Conservation (phyloP, 30 jellyfish, hydroid and myxozoan genomes). For the Aurelia coerulea region DNA sequence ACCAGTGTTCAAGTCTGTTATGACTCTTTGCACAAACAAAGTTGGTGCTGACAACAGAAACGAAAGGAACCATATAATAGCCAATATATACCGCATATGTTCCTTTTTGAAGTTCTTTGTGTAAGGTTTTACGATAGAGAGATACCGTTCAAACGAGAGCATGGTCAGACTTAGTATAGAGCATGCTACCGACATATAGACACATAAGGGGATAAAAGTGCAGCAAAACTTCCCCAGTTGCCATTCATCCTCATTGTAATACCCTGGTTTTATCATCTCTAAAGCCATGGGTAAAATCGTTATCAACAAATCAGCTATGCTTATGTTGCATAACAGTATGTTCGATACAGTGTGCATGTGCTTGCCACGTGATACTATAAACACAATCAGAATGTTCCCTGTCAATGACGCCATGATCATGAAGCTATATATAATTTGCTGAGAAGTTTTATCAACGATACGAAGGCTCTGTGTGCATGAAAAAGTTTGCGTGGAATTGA, state of each 20-base stretch:
- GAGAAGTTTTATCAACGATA: background rate
- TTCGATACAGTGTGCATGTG: constrained; percentile 80
- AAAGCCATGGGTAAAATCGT: constrained; percentile 76
- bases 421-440: constrained; percentile 22
- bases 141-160: constrained; percentile 73
- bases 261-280: constrained; percentile 53
- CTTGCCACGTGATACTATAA: constrained; percentile 36
- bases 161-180: constrained; percentile 66
- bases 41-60: constrained; percentile 76
- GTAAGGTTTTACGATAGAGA: constrained; percentile 65
- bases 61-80: constrained; percentile 68
- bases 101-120: constrained; percentile 23
- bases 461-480: background rate
- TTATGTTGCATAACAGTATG: constrained; percentile 62
- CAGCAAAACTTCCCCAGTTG: constrained; percentile 79
- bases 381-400: constrained; percentile 72
- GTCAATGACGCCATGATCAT: constrained; percentile 59
- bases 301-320: constrained; percentile 77
- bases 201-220: constrained; percentile 39
- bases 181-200: constrained; percentile 80
- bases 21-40: constrained; percentile 67
- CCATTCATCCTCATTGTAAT: constrained; percentile 65
- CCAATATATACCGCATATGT: constrained; percentile 11
- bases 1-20: constrained; percentile 7
- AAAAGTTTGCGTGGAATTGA: background rate